Evolutionary conservation across 2,113 vertebrate genomes (phyloP), one percentile per base, ranked within the genome.

Genomic region (Gymnocephalus cernua): DNA sequence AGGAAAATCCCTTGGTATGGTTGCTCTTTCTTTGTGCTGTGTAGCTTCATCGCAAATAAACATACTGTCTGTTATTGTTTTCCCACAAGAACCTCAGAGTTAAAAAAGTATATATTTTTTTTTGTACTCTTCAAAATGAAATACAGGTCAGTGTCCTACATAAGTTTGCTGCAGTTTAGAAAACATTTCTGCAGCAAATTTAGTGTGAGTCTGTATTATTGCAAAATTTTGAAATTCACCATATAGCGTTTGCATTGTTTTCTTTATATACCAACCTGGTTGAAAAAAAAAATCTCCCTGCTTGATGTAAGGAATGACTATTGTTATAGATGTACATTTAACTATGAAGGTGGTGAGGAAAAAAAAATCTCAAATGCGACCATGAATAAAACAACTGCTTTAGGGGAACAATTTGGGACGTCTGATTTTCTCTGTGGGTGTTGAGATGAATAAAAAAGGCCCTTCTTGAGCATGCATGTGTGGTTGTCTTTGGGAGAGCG

Each of bases 91-190:
- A 92, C 86, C 66, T 75, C 83, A 65, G 86, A 89, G 92, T 92
- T 91, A 89, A 91, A 90, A 88, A 93, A 91, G 85, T 93, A 78
- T 87, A 73, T 41, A 41, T 41, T 88, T 87, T 91, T 88, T 79
- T 67, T 84, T 89, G 87, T 88, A 62, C 91, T 84, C 77, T 92
- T 92, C 87, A 92, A 88, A 93, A 92, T 89, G 86, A 91, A 94
- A 94, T 94, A 90, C 92, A 92, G 92, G 93, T 94, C 93, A 94
- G 93, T 91, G 93, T 94, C 93, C 93, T 93, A 94, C 91, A 94
- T 94, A 94, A 93, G 89, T 93, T 93, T 93, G 47, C 74, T 58
- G 79, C 84, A 91, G 91, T 91, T 92, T 87, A 2, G 50, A 88
- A 92, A 92, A 90, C 84, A 88, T 89, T 86, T 90, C 77, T 29